These are phyloP conservation scores for Aythya baeri DNA, from an alignment of 2,113 vertebrate genomes.

Conservation along the genomic window DNA sequence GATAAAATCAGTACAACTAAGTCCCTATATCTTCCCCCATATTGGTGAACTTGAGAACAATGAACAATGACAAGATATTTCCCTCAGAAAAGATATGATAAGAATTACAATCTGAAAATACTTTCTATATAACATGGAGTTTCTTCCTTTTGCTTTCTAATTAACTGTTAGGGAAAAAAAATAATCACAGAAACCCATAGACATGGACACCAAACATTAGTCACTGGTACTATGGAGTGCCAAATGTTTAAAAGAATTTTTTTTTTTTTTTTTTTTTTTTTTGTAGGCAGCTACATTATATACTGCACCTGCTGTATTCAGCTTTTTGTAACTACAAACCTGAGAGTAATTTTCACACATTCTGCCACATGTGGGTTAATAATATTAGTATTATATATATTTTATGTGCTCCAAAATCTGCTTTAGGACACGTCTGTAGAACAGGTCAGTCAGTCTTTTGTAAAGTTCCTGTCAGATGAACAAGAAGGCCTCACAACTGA, in stretches of 20 bases:
- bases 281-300: not conserved
- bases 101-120: not conserved
- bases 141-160: not conserved
- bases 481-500: not conserved
- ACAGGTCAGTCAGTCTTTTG: not conserved
- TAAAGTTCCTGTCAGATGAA: not conserved
- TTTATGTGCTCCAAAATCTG: not conserved
- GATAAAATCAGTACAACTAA: not conserved
- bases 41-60: not conserved
- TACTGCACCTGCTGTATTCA: not conserved
- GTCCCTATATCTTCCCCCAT: not conserved
- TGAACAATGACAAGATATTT: not conserved
- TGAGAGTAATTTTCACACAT: not conserved
- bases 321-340: not conserved
- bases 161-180: not conserved
- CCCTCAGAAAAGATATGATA: not conserved
- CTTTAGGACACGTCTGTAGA: not conserved
- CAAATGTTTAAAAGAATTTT: not conserved
- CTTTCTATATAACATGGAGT: not conserved
- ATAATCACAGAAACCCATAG: not conserved
- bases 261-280: not conserved
- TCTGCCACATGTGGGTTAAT: not conserved
- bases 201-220: not conserved
- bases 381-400: not conserved
- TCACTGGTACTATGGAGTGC: rapidly evolving